Base-by-base conservation (phyloP, 2,113 vertebrate species). In the Poeciliopsis retropinna region DNA sequence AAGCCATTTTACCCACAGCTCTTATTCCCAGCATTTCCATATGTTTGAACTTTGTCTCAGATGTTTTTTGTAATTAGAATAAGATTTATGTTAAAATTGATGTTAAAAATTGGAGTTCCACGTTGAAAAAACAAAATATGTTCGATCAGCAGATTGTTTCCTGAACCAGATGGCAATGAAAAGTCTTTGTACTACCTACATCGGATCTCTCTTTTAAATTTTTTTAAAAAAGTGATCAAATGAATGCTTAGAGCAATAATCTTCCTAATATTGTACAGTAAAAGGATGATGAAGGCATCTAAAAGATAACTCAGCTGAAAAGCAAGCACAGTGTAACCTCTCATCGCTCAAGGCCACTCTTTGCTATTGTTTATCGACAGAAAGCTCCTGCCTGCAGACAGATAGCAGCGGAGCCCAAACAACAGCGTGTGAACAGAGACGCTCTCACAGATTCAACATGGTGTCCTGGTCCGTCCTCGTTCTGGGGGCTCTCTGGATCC, bases 321-420 rank as follows among this genome's bases (percentile, higher is more conserved):
- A 47, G 14, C 5, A 17, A 37, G 5, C 15, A 47, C 17, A 47
- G 6, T 72, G 29, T 69, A 37, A 70, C 68, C 44, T 85, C 67
- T 28, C 67, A 64, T 1, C 41, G 0, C 5, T 66, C 90, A 92
- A 92, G 91, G 91, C 11, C 85, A 15, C 12, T n/a, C 63, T 63
- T 41, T 66, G 70, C 61, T 79, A 83, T 88, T 82, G 76, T 41
- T 12, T 68, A 70, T 70, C 65, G 83, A 80, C 81, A 76, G 66
- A 75, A 62, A 15, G 39, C 39, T 63, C 62, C 80, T 41, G 28
- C 68, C 60, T n/a, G 13, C 71, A 82, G 63, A 66, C 73, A 81
- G 83, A 87, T 32, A 79, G 41, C 60, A 27, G 34, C 60, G 19
- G 41, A 77, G 70, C 30, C 78, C 57, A 80, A 85, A 79, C 70